These are phyloP conservation scores for Reticulitermes speratus DNA, from an alignment of 1,140 invertebrate genomes.

Conservation along the genomic window DNA sequence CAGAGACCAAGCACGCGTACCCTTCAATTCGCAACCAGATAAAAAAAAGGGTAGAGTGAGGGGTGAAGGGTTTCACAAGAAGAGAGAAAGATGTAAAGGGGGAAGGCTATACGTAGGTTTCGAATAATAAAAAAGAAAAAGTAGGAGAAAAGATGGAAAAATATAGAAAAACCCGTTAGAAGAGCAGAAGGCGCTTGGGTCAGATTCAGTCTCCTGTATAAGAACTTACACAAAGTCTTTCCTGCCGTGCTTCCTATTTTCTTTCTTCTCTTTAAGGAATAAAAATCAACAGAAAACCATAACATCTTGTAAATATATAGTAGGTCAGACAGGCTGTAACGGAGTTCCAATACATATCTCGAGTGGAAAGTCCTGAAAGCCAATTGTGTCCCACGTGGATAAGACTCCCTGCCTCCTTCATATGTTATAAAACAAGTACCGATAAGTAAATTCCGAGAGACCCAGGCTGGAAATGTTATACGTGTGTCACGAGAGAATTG, in stretches of 20 bases:
- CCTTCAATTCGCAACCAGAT: slow-evolving; percentile 15
- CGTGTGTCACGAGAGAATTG: too few relatives aligned
- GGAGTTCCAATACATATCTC: not conserved
- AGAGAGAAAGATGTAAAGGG: not conserved
- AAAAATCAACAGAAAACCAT: slow-evolving; percentile 21
- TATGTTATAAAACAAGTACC: not conserved
- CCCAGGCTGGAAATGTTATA: too few relatives aligned
- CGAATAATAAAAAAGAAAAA: slow-evolving; percentile 8
- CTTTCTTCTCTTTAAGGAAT: not conserved
- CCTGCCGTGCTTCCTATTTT: not conserved
- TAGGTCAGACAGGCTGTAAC: not conserved
- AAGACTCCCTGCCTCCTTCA: not conserved
- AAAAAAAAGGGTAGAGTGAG: not conserved
- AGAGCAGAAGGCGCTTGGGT: slow-evolving; percentile 1
- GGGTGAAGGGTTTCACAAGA: not conserved
- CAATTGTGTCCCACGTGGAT: not conserved
- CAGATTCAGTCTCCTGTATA: not conserved
- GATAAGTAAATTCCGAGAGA: too few relatives aligned
- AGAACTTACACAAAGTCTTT: not conserved
- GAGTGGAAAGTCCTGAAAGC: not conserved
- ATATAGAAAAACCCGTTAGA: slow-evolving; percentile 18
- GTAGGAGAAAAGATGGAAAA: not conserved
- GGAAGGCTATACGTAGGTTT: not conserved
- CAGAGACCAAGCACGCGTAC: not conserved
- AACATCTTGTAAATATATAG: slow-evolving; percentile 18